Evolutionary conservation across 2,888 invertebrate species (phyloP).

Genomic region (Ecdyonurus torrentis): DNA sequence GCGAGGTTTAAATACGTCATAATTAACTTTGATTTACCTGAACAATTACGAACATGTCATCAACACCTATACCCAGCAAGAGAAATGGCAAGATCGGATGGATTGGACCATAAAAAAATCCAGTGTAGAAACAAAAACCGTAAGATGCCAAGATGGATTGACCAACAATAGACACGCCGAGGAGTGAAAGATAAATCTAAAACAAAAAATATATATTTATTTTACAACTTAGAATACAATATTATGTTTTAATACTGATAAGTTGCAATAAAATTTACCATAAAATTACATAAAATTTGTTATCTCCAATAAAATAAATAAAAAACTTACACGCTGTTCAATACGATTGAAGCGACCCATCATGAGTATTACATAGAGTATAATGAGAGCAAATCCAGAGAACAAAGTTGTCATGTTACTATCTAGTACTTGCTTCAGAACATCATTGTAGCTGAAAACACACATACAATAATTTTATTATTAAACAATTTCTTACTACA

Average conservation of each 20-base stretch:
- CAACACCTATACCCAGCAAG: slow-evolving; percentile 27
- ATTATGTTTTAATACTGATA: background rate
- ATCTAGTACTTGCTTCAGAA: slow-evolving; percentile 21
- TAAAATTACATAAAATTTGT: background rate
- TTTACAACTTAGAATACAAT: background rate
- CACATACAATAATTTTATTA: background rate
- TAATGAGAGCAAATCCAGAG: slow-evolving; percentile 24
- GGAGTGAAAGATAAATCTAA: slow-evolving; percentile 17
- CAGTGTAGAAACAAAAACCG: slow-evolving; percentile 25
- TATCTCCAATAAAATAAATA: too few relatives aligned
- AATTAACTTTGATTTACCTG: too few relatives aligned
- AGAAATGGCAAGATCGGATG: slow-evolving; percentile 28
- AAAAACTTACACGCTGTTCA: slow-evolving; percentile 23
- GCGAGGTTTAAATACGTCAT: too few relatives aligned
- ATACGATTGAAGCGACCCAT: slow-evolving; percentile 24
- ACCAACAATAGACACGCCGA: slow-evolving; percentile 25
- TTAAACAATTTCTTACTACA: too few relatives aligned
- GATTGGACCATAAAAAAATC: slow-evolving; percentile 25
- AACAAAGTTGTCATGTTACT: slow-evolving; percentile 23
- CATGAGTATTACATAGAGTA: slow-evolving; percentile 25
- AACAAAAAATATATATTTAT: slow-evolving; percentile 5
- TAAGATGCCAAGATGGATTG: slow-evolving; percentile 25
- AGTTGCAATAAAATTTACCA: too few relatives aligned
- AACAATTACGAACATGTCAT: slow-evolving; percentile 28
- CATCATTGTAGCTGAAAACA: slow-evolving; percentile 21